Evolutionary conservation across 2,888 invertebrate genomes (phyloP).

Genomic region (Ceratothoa steindachneri): DNA sequence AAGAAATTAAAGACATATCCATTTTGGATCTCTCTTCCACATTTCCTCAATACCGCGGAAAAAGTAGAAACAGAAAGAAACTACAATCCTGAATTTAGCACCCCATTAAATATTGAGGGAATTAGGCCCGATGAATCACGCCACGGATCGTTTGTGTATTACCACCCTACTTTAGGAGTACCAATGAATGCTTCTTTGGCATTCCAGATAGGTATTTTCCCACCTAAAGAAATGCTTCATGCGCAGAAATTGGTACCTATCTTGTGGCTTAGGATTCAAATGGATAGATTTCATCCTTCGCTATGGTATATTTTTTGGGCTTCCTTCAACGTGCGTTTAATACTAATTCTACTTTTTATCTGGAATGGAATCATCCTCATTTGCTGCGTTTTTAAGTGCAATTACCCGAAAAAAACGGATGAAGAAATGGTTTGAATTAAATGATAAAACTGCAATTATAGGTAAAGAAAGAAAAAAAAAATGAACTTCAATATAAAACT

Average conservation of each 20-base stretch:
- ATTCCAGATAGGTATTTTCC: conserved; percentile 33
- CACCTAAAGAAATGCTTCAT: conserved; percentile 37
- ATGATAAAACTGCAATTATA: background rate
- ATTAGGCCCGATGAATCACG: conserved; percentile 24
- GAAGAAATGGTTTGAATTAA: conserved; percentile 1
- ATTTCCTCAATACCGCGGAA: conserved; percentile 23
- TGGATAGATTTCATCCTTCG: conserved; percentile 32
- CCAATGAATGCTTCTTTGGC: conserved; percentile 44
- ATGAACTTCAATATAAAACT: too few species aligned
- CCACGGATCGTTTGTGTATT: conserved; percentile 43
- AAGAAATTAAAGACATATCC: conserved; percentile 27
- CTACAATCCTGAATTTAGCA: background rate
- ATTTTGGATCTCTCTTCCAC: conserved; percentile 39
- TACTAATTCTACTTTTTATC: conserved; percentile 29
- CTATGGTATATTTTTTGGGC: conserved; percentile 43
- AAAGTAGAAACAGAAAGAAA: conserved; percentile 5
- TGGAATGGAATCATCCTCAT: conserved; percentile 27
- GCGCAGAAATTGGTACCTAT: conserved; percentile 40
- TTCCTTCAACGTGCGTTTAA: conserved; percentile 27
- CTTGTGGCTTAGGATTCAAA: conserved; percentile 39
- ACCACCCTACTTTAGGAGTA: conserved; percentile 41
- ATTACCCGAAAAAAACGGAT: conserved; percentile 12
- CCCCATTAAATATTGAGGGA: conserved; percentile 22
- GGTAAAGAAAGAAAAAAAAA: too few species aligned
- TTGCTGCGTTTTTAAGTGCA: conserved; percentile 27